Base-by-base conservation (phyloP, 2,888 invertebrate genomes). In the Liodrosophila aerea region DNA sequence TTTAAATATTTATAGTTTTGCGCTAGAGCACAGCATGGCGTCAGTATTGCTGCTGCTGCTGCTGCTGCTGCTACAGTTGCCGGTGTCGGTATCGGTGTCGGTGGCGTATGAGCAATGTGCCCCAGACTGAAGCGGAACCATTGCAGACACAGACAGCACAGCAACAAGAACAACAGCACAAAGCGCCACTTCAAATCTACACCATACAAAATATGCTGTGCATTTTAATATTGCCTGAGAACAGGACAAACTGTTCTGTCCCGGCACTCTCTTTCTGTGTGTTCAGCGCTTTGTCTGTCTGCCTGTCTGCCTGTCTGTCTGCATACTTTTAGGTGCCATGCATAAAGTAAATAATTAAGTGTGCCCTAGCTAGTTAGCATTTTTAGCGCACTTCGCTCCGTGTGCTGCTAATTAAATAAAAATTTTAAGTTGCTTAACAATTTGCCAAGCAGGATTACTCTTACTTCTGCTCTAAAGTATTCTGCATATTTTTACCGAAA, bases 341-440 rank as follows among this genome's bases (percentile, higher is more conserved):
- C 83, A 80, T 82, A 83, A 83, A 76, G 77, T 78, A 80, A 83
- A 81, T 82, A 83, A 81, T 78, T 82, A 83, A 83, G 82, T 81
- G 75, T 58, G 78, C 73, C 56, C 68, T 58, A 71, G 53, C 66
- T 70, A 71, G 73, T 73, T 73, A 67, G 67, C 66, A 67, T 73
- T 73, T 75, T 71, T 57, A 57, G 66, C 59, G 56, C 65, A 39
- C 52, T 58, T 65, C 4, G 36, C 44, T 22, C 37, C 27, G 18
- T 2, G 22, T 22, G 59, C 51, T 45, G 58, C 70, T 80, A 80
- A 80, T 81, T 80, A 80, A 80, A 80, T 81, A 73, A 76, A 80
- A 78, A 80, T 81, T 72, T 22, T 69, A 78, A 80, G 62, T 78
- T 76, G 73, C 72, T 59, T 45, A 69, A 59, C 74, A 76, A 78